These are phyloP conservation scores for Maniola jurtina DNA, from an alignment of 1,140 invertebrate genomes.

Conservation along the genomic window DNA sequence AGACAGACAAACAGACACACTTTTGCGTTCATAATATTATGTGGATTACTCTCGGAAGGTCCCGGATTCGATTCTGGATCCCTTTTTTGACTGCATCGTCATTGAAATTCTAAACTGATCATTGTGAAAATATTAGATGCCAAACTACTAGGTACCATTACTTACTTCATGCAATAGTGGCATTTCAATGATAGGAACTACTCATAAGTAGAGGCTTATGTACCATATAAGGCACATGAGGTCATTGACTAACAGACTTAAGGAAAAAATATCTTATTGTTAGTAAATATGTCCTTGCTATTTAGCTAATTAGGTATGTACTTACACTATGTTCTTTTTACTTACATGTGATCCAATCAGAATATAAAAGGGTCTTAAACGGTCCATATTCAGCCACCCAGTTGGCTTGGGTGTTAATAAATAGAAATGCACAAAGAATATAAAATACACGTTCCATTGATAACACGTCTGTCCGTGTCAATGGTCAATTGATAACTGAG, in stretches of 20 bases:
- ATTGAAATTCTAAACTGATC: too few species aligned
- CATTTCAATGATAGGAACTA: too few species aligned
- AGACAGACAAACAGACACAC: too few species aligned
- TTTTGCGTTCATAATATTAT: too few species aligned
- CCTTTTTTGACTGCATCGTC: too few species aligned
- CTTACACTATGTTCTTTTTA: not conserved
- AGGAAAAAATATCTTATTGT: not conserved
- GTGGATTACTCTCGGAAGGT: too few species aligned
- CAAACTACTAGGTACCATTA: too few species aligned
- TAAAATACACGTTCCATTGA: constrained; percentile 31
- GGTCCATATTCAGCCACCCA: constrained; percentile 34
- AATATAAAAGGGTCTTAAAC: constrained; percentile 38
- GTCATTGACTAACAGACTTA: not conserved
- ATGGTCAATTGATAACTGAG: constrained; percentile 34
- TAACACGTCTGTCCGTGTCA: constrained; percentile 26
- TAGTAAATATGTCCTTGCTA: not conserved
- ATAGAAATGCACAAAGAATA: constrained; percentile 24
- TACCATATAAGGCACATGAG: too few species aligned
- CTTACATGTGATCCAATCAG: constrained; percentile 40
- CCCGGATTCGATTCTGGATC: too few species aligned
- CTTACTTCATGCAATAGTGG: too few species aligned
- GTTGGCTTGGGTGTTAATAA: constrained; percentile 24
- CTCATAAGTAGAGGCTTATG: too few species aligned
- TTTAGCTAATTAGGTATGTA: not conserved
- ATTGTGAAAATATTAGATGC: too few species aligned